phyloP scores from a whole-genome alignment of 2,888 invertebrate species.

The Drosophila lutescens region DNA sequence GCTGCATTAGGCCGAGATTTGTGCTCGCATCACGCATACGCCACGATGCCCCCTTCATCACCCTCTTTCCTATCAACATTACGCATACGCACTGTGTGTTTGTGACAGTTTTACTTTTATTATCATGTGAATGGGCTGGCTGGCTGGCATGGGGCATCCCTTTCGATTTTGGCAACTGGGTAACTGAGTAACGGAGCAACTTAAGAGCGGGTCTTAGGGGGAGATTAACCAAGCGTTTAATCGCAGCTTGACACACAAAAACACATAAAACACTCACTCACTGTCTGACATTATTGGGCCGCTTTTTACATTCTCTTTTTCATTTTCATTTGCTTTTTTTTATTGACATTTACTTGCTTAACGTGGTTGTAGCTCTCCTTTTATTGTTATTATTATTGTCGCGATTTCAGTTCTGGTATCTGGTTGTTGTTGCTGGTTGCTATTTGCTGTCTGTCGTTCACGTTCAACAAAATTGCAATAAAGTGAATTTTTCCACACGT shows the following conservation, averaged over 20 bases:
- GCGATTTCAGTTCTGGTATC: conserved; percentile 28
- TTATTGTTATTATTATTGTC: conserved; percentile 44
- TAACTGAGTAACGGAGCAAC: conserved; percentile 29
- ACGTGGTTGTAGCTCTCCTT: conserved; percentile 43
- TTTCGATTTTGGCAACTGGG: conserved; percentile 46
- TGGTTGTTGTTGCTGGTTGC: conserved; percentile 14
- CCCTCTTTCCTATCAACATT: conserved; percentile 4
- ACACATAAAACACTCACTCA: conserved; percentile 25
- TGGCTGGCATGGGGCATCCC: background rate
- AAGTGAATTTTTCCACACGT: conserved; percentile 70
- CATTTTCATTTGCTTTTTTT: conserved; percentile 10
- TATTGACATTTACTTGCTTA: conserved; percentile 78
- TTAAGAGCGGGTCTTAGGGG: conserved; percentile 50
- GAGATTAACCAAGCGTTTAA: conserved; percentile 75
- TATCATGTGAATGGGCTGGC: conserved; percentile 18
- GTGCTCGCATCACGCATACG: conserved; percentile 36
- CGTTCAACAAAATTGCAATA: conserved; percentile 68
- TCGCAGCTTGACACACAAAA: conserved; percentile 60
- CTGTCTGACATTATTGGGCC: background rate
- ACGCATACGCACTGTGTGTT: conserved; percentile 45
- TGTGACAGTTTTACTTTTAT: conserved; percentile 32
- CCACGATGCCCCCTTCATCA: background rate
- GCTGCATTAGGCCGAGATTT: conserved; percentile 40
- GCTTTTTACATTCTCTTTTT: conserved; percentile 3
- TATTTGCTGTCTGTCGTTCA: conserved; percentile 38